phyloP scores from a whole-genome alignment of 37 sponge, comb jelly and placozoan genomes.

The Eunapius fragilis region DNA sequence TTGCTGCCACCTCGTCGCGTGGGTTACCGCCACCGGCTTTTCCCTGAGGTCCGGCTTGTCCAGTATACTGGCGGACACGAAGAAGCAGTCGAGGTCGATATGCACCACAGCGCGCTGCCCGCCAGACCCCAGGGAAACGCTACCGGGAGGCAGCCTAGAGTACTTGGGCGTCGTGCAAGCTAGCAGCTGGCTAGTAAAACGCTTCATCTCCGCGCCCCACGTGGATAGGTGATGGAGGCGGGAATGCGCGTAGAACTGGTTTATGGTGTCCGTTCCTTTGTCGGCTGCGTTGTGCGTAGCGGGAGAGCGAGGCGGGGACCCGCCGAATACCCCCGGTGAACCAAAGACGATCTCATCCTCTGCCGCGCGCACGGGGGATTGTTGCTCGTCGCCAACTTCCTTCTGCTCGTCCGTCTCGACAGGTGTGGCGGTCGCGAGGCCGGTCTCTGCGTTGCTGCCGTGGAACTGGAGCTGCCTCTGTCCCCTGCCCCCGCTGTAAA shows the following conservation, averaged over 20 bases:
- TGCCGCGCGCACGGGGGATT: too few species aligned
- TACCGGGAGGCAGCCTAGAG: constrained; percentile 12
- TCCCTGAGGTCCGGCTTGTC: constrained; percentile 70
- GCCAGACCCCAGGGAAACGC: constrained; percentile 23
- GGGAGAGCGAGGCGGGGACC: too few species aligned
- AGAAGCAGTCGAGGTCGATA: constrained; percentile 94
- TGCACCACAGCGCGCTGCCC: constrained; percentile 62
- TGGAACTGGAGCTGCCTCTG: constrained; percentile 55
- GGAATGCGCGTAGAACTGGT: constrained; percentile 86
- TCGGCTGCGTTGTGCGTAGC: not conserved
- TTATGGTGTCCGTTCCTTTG: constrained; percentile 61
- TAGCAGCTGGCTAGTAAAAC: constrained; percentile 52
- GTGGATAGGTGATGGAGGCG: constrained; percentile 91
- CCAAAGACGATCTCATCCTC: too few species aligned
- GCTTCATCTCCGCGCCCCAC: constrained; percentile 82
- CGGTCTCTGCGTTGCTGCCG: not conserved
- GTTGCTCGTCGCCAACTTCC: too few species aligned
- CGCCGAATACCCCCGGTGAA: too few species aligned
- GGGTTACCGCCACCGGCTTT: constrained; percentile 87
- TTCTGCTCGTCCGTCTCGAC: too few species aligned
- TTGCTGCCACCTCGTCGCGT: constrained; percentile 32
- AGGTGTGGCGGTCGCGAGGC: too few species aligned
- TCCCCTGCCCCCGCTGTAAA: constrained; percentile 24
- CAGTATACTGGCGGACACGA: constrained; percentile 79
- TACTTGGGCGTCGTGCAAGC: constrained; percentile 4